Evolutionary conservation across 2,113 vertebrate species (phyloP).

Genomic region (Hemiprocne comata): DNA sequence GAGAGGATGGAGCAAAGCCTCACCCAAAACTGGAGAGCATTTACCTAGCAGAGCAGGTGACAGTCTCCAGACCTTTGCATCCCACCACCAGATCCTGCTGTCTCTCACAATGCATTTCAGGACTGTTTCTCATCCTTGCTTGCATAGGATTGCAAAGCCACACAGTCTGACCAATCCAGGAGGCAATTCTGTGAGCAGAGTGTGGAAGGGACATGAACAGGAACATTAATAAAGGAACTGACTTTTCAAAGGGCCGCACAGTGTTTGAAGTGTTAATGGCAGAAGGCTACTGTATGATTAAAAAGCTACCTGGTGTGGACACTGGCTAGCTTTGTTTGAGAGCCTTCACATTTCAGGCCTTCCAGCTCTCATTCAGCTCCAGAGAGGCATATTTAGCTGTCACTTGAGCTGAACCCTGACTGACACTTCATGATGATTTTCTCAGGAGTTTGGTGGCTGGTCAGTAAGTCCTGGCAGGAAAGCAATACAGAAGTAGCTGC

Average conservation of each 20-base stretch:
- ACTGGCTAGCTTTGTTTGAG: conserved; percentile 36
- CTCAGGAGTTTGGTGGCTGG: conserved; percentile 33
- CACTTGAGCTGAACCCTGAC: conserved; percentile 52
- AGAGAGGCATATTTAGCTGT: conserved; percentile 38
- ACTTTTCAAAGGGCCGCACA: background rate
- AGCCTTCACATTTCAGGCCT: background rate
- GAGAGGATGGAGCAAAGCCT: background rate
- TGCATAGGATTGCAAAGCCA: background rate
- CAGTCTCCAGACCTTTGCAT: background rate
- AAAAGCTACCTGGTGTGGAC: conserved; percentile 21
- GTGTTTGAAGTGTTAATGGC: conserved; percentile 47
- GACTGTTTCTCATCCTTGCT: background rate
- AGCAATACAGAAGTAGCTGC: conserved; percentile 5
- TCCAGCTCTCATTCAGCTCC: conserved; percentile 14
- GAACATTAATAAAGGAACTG: conserved; percentile 34
- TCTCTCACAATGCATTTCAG: background rate
- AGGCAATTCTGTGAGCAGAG: background rate
- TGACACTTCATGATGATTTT: conserved; percentile 49
- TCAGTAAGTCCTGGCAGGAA: conserved; percentile 25
- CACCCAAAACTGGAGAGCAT: background rate
- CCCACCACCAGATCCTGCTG: background rate
- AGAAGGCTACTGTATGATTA: conserved; percentile 33
- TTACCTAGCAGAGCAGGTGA: background rate
- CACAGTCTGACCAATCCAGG: background rate
- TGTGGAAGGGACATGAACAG: background rate